Base-by-base conservation (phyloP, 2,888 invertebrate species). In the Eilema depressum region DNA sequence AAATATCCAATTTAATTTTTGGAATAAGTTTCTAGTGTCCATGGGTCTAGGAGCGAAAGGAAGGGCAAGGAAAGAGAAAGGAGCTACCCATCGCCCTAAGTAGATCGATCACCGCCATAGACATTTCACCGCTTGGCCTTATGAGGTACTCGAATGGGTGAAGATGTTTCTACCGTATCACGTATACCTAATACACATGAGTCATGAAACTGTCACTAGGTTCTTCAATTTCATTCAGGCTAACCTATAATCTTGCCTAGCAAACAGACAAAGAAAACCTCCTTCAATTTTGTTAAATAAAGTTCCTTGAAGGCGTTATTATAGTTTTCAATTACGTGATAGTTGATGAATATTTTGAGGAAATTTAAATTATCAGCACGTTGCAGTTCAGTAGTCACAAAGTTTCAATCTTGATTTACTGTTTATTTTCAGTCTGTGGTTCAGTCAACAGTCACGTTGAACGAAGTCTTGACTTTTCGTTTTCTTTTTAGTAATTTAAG, bases 401-500 rank as follows among this genome's bases (percentile, higher is more conserved):
- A 61, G 30, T 47, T 64, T n/a, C 26, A 47, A n/a, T 64, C 47
- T 26, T 17, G 25, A 30, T 28, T 61, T n/a, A 65, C 47, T 64
- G 47, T 47, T 47, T 14, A 47, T 56, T 65, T 59, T 14, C n/a
- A 61, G 25, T 59, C 61, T 33, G 28, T 33, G 23, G 30, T 30
- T 12, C 8, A 37, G 25, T 71, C 69, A 47, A 66, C 57, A 71
- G 74, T 71, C 73, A 74, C 73, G 76, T 77, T 56, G 33, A 33
- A 3, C 30, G 33, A 62, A 62, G 30, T 37, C 63, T 23, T 25
- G 47, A 63, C 41, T 63, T n/a, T n/a, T 63, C 23, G 63, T 63
- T 73, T 75, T 72, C 72, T 76, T 79, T 75, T 71, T 59, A 70
- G 80, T 80, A 79, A 81, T 81, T 84, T 71, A 81, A 79, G 74